These are phyloP conservation scores for Ornithoptera priamus DNA, from an alignment of 2,888 invertebrate species.

Conservation along the genomic window DNA sequence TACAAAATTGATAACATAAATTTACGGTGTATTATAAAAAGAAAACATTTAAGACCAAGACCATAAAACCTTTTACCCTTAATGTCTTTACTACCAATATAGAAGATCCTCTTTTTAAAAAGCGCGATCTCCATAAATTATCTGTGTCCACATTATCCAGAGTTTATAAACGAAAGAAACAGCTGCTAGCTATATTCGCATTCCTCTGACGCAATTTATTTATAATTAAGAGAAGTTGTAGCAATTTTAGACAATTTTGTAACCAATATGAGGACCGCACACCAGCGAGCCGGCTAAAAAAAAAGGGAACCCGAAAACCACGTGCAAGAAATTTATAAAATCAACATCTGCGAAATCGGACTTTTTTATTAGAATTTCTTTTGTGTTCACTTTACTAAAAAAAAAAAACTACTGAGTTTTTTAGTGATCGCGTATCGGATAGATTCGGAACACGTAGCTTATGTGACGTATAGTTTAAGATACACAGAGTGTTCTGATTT, in stretches of 20 bases:
- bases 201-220: slow-evolving; percentile 50
- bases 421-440: slow-evolving; percentile 68
- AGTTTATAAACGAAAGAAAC: slow-evolving; percentile 34
- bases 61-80: slow-evolving; percentile 17
- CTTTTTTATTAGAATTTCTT: slow-evolving; percentile 69
- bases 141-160: slow-evolving; percentile 21
- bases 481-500: slow-evolving; percentile 32
- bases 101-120: slow-evolving; percentile 18
- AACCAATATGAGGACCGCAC: slow-evolving; percentile 57
- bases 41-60: slow-evolving; percentile 2
- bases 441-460: slow-evolving; percentile 56
- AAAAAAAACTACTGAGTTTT: slow-evolving; percentile 67
- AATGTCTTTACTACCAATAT: slow-evolving; percentile 21
- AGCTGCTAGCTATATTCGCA: slow-evolving; percentile 47
- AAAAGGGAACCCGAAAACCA: slow-evolving; percentile 52
- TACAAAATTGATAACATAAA: too few species aligned
- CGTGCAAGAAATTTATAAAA: slow-evolving; percentile 78
- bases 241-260: slow-evolving; percentile 54
- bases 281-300: slow-evolving; percentile 42
- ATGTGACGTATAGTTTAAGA: slow-evolving; percentile 34
- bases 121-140: slow-evolving; percentile 26
- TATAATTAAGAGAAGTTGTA: slow-evolving; percentile 54
- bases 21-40: neutral
- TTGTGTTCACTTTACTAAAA: slow-evolving; percentile 48
- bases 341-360: slow-evolving; percentile 77